Evolutionary conservation across 1,140 invertebrate genomes (phyloP).

Genomic region (Halesus radiatus): DNA sequence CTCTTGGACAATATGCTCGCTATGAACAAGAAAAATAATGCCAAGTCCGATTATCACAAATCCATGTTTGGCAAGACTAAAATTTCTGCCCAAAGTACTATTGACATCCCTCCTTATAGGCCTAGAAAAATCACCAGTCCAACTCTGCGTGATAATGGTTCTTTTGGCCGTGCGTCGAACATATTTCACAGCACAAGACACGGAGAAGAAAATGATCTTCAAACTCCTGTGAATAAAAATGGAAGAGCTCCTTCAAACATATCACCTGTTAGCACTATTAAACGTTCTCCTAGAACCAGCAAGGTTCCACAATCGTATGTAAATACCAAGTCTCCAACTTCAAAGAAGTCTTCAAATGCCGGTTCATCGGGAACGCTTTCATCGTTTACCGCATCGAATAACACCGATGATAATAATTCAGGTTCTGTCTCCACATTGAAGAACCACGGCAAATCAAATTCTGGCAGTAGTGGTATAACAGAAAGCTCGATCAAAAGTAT

Average conservation of each 20-base stretch:
- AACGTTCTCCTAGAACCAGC: background rate
- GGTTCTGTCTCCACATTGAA: constrained; percentile 43
- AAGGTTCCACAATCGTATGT: background rate
- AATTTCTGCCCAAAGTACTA: background rate
- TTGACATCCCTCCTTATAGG: background rate
- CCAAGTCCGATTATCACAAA: background rate
- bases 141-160: constrained; percentile 34
- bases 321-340: constrained; percentile 5
- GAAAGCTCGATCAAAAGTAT: constrained; percentile 49
- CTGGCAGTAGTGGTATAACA: constrained; percentile 45
- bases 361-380: constrained; percentile 1
- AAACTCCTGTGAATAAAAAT: constrained; percentile 35
- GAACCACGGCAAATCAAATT: constrained; percentile 45
- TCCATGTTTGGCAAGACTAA: background rate
- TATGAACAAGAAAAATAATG: constrained; percentile 47
- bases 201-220: constrained; percentile 37
- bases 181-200: constrained; percentile 54
- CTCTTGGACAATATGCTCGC: constrained; percentile 51
- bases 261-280: constrained; percentile 1
- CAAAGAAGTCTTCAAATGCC: constrained; percentile 18
- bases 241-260: constrained; percentile 7
- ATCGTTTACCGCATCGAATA: constrained; percentile 5
- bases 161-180: constrained; percentile 40
- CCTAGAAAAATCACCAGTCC: constrained; percentile 9
- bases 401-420: constrained; percentile 38